Conservation (phyloP, 2,113 vertebrate genomes). For the Leucoraja erinaceus region DNA sequence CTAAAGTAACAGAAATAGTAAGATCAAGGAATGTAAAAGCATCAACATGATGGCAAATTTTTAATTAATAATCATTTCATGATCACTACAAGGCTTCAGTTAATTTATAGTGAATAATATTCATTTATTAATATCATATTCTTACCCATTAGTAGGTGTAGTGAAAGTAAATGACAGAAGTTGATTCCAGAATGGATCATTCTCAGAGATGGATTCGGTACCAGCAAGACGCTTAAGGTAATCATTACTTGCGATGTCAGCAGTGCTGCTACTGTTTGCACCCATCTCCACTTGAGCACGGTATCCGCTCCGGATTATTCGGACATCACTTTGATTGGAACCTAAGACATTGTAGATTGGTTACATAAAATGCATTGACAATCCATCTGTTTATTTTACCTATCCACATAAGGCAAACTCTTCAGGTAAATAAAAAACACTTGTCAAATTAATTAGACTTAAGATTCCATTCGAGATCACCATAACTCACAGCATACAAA, state of each 20-base stretch:
- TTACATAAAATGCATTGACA: background rate
- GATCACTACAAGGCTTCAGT: background rate
- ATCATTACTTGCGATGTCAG: conserved; percentile 82
- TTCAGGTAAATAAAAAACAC: background rate
- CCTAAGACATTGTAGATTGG: background rate
- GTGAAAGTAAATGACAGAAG: conserved; percentile 92
- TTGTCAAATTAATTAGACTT: no score
- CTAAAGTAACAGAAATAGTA: background rate
- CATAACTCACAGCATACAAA: no score
- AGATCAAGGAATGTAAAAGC: background rate
- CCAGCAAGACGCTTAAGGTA: conserved; percentile 80
- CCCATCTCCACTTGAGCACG: conserved; percentile 68
- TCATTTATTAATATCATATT: background rate
- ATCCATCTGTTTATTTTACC: background rate
- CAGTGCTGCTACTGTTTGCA: conserved; percentile 85
- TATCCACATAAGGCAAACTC: background rate
- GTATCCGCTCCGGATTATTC: background rate
- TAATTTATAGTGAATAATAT: background rate
- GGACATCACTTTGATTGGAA: background rate
- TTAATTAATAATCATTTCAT: no score
- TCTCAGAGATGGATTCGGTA: conserved; percentile 78
- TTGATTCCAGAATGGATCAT: conserved; percentile 98
- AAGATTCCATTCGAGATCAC: no score
- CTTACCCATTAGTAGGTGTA: conserved; percentile 85
- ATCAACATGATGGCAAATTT: background rate